Evolutionary conservation across 1,140 invertebrate genomes (phyloP).

Genomic region (Formica selysi): DNA sequence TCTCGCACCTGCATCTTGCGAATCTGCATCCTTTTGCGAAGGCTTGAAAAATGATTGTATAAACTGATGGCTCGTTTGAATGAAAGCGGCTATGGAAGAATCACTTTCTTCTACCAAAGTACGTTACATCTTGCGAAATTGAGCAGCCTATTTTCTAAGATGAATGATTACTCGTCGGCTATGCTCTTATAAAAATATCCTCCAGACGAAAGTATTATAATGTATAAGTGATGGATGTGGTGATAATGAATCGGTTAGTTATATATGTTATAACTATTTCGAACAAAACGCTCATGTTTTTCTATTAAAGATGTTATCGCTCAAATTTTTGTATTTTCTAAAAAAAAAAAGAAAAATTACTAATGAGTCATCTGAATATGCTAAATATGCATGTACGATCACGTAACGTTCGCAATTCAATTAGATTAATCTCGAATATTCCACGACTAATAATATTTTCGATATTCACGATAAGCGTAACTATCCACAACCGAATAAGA

Average conservation of each 20-base stretch:
- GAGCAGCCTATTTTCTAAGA: constrained; percentile 19
- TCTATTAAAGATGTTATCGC: background rate
- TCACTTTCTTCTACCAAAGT: background rate
- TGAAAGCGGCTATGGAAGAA: background rate
- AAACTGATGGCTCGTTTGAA: constrained; percentile 8
- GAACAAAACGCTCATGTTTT: background rate
- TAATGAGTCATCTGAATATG: background rate
- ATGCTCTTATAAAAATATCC: background rate
- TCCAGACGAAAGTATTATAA: background rate
- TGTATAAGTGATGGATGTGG: background rate
- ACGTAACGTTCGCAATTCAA: background rate
- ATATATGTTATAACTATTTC: background rate
- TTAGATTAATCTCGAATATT: constrained; percentile 32
- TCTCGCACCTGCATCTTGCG: background rate
- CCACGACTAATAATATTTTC: constrained; percentile 9
- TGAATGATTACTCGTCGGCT: constrained; percentile 11
- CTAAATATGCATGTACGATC: background rate
- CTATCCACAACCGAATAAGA: constrained; percentile 46
- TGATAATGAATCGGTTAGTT: background rate
- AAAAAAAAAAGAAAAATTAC: no score
- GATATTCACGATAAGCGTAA: constrained; percentile 37
- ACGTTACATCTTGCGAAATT: constrained; percentile 34
- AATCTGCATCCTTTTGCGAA: no score
- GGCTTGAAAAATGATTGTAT: constrained; percentile 7
- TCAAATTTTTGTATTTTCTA: constrained; percentile 1